Conservation (phyloP, 30 jellyfish, hydroid and myxozoan genomes). For the Cassiopea andromeda region DNA sequence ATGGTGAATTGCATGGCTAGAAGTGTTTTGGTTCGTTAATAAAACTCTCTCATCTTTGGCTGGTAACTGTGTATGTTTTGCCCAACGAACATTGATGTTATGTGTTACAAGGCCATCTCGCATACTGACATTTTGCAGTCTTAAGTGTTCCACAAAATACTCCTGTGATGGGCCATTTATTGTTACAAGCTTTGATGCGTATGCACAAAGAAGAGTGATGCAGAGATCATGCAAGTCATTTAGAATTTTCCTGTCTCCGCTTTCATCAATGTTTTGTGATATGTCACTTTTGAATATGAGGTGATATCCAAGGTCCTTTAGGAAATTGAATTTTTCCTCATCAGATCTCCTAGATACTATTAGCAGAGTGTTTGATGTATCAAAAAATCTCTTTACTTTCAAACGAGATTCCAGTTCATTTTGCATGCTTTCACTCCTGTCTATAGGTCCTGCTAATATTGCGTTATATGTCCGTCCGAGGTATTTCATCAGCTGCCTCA, state of each 20-base stretch:
- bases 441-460: conserved; percentile 74
- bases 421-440: conserved; percentile 7
- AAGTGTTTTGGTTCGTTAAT: conserved; percentile 18
- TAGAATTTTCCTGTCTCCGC: not conserved
- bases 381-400: conserved; percentile 15
- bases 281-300: conserved; percentile 52
- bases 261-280: not conserved
- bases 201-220: conserved; percentile 80
- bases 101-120: conserved; percentile 83
- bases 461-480: conserved; percentile 77
- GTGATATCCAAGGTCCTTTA: conserved; percentile 60
- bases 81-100: conserved; percentile 88
- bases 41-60: conserved; percentile 72
- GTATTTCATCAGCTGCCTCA: conserved; percentile 42
- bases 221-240: conserved; percentile 49
- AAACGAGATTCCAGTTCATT: conserved; percentile 23
- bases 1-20: not conserved
- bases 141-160: conserved; percentile 85
- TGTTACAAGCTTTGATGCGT: conserved; percentile 73
- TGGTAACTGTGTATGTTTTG: conserved; percentile 80
- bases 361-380: conserved; percentile 38
- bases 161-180: conserved; percentile 66
- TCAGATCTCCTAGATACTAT: conserved; percentile 54
- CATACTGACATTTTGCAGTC: conserved; percentile 85
- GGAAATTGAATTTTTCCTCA: conserved; percentile 34